These are phyloP conservation scores for Hydrocynus forskahlii DNA, from an alignment of 2,797 vertebrate genomes.

Conservation along the genomic window DNA sequence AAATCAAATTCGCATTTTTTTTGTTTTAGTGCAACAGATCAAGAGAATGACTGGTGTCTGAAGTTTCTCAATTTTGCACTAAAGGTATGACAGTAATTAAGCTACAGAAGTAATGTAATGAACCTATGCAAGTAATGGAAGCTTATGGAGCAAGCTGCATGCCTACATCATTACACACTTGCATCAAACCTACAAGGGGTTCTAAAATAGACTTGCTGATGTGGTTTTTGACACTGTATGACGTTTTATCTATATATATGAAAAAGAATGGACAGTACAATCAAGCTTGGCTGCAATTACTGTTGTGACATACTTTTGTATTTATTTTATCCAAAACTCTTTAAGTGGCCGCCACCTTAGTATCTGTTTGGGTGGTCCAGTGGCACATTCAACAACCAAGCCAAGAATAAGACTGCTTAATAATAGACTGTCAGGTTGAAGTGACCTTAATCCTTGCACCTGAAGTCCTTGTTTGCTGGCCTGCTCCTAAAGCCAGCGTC, in stretches of 20 bases:
- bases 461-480: conserved; percentile 5
- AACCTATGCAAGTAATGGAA: background rate
- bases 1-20: background rate
- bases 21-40: background rate
- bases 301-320: background rate
- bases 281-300: background rate
- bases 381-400: background rate
- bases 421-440: conserved; percentile 4
- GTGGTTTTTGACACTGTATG: background rate
- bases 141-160: background rate
- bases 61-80: background rate
- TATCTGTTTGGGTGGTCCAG: background rate
- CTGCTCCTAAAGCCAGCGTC: background rate
- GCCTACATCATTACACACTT: background rate
- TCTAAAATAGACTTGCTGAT: background rate
- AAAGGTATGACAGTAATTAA: background rate
- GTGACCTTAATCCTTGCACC: conserved; percentile 34
- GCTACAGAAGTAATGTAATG: background rate
- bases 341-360: background rate
- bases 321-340: background rate
- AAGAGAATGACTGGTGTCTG: background rate
- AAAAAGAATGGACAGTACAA: background rate
- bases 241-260: background rate
- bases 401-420: conserved; percentile 30
- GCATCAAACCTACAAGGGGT: background rate